phyloP scores from a whole-genome alignment of 2,113 vertebrate species.

The Pelecanoides urinatrix region DNA sequence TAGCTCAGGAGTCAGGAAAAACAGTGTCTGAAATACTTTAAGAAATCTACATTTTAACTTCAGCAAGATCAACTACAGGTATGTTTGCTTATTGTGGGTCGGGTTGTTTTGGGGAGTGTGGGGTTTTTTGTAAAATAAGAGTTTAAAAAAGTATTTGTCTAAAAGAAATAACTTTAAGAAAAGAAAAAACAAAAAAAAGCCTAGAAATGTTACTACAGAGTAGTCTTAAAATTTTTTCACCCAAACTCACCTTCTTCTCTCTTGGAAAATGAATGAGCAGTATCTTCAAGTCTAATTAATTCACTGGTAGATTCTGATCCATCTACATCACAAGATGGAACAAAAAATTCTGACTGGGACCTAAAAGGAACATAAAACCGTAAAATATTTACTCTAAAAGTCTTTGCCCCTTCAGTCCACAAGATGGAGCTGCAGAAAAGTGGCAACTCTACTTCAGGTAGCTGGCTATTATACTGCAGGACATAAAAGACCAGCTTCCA shows the following conservation, averaged over 20 bases:
- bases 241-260: constrained; percentile 78
- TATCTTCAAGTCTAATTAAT: constrained; percentile 85
- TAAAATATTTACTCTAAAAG: not conserved
- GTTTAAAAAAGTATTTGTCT: not conserved
- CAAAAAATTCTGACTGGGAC: constrained; percentile 39
- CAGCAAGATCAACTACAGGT: not conserved
- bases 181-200: not conserved
- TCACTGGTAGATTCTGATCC: constrained; percentile 82
- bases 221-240: not conserved
- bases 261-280: constrained; percentile 80
- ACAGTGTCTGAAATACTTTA: not conserved
- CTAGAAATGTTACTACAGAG: not conserved
- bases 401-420: not conserved
- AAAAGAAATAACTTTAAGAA: not conserved
- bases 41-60: not conserved
- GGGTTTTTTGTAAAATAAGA: not conserved
- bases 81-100: not conserved
- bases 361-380: constrained; percentile 34
- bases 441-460: not conserved
- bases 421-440: constrained; percentile 29
- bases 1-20: not conserved
- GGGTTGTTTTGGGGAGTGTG: fast-evolving
- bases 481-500: not conserved
- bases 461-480: not conserved
- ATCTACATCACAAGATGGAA: constrained; percentile 75